phyloP scores from a whole-genome alignment of 2,888 invertebrate species.

The Harmothoe impar region DNA sequence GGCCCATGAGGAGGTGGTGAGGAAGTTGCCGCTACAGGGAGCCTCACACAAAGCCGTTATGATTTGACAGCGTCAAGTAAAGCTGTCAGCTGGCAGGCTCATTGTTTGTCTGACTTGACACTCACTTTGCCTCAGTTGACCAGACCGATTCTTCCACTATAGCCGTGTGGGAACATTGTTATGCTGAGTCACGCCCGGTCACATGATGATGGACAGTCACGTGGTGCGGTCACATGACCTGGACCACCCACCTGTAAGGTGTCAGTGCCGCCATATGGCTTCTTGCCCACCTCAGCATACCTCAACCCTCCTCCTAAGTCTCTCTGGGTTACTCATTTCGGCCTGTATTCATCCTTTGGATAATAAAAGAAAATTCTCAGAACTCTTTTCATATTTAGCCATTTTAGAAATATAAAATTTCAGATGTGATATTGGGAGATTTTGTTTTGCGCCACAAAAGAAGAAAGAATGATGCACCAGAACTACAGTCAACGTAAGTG shows the following conservation, averaged over 20 bases:
- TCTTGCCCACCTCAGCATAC: conserved; percentile 27
- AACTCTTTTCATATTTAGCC: no score
- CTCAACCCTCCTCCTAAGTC: neutral
- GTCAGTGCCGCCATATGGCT: neutral
- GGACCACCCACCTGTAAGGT: conserved; percentile 47
- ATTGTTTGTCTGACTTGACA: conserved; percentile 41
- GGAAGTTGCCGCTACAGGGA: conserved; percentile 8
- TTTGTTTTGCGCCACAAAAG: no score
- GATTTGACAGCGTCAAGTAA: conserved; percentile 7
- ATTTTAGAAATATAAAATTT: no score
- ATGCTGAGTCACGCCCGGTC: conserved; percentile 46
- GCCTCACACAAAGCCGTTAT: neutral
- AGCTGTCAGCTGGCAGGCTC: conserved; percentile 36
- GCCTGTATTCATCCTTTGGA: no score
- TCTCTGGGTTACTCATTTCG: neutral
- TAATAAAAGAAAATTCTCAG: no score
- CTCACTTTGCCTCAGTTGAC: conserved; percentile 51
- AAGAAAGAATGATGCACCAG: no score
- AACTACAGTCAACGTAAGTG: no score
- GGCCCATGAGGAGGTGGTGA: neutral
- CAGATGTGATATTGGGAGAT: no score
- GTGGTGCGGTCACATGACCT: conserved; percentile 23
- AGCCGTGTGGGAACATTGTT: conserved; percentile 49
- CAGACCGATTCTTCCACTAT: neutral
- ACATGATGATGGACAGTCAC: conserved; percentile 18